Evolutionary conservation across 2,797 vertebrate species (phyloP), one percentile per base, ranked within the genome.

Genomic region (Rousettus madagascariensis): DNA sequence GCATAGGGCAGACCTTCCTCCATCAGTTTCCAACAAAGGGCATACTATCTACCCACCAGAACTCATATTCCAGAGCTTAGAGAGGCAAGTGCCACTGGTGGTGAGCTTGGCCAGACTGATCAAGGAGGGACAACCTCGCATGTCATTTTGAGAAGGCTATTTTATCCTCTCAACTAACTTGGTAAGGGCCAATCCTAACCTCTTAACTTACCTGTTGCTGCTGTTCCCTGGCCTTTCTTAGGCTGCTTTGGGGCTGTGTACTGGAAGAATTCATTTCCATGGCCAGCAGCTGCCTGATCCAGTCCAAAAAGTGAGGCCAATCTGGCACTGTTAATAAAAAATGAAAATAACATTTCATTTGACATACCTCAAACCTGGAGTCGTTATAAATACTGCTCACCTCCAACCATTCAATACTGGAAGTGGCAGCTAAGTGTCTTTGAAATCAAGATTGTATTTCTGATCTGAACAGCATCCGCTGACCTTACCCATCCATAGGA

Each of bases 191-290:
- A 65, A 86, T 26, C 12, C 77, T 71, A 66, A 79, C n/a, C 59
- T 74, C 51, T 59, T 63, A 78, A 86, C 98, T 98, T 94, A 99
- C 99, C 99, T 83, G 98, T 43, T 92, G 96, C 95, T 13, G 93
- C 41, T 90, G 96, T 96, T 12, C 90, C 72, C 0, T 98, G 98
- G 82, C 91, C 98, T 97, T 99, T 99, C 95, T 98, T 99, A 15
- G 99, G 99, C 97, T 99, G 99, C 96, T 99, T 99, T 8, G 99
- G 99, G 3, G 99, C 99, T 0, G 99, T 99, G 97, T 99, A 99
- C 95, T 99, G 99, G 98, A 99, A 99, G 1, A 99, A 99, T 65
- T 99, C 99, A 3, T 99, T 99, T 12, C 99, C 99, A 38, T 98
- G 98, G 85, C 96, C 98, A 85, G 98, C 98, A 53, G 98, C 63